Conservation (phyloP, 1,140 invertebrate species). For the Monomorium pharaonis region DNA sequence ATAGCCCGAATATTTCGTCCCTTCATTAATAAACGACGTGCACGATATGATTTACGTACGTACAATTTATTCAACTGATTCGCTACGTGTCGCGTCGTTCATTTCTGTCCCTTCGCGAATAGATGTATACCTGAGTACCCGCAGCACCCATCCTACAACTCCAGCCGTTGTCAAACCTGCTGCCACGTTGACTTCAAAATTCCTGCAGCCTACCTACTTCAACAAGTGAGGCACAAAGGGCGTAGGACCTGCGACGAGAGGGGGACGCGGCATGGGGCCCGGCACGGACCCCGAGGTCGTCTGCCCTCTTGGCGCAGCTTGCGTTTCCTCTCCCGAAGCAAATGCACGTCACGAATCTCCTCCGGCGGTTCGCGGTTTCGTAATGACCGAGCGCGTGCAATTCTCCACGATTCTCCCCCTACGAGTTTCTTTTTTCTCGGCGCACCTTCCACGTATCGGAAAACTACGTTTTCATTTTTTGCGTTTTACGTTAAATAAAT, state of each 20-base stretch:
- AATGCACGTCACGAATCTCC: constrained; percentile 65
- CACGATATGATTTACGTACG: background rate
- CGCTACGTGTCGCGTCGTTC: background rate
- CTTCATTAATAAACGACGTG: background rate
- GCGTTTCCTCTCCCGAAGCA: constrained; percentile 30
- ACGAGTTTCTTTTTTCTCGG: constrained; percentile 34
- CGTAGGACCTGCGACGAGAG: constrained; percentile 45
- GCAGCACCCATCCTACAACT: constrained; percentile 10
- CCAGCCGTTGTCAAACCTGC: constrained; percentile 66
- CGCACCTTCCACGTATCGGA: constrained; percentile 9
- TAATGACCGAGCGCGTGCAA: constrained; percentile 54
- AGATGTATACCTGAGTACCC: background rate
- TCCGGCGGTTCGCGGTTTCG: constrained; percentile 57
- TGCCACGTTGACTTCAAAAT: constrained; percentile 66
- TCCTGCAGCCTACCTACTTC: constrained; percentile 51
- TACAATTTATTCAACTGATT: background rate
- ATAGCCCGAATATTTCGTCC: background rate
- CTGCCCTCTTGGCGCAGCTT: constrained; percentile 52
- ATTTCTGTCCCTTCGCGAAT: background rate
- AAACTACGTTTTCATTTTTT: constrained; percentile 20
- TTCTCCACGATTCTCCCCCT: constrained; percentile 42
- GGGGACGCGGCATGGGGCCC: constrained; percentile 5
- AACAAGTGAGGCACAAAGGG: constrained; percentile 54
- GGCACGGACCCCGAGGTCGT: constrained; percentile 58
- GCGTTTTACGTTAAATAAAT: constrained; percentile 10